These are phyloP conservation scores for Pharmacophagus antenor DNA, from an alignment of 2,888 invertebrate genomes.

Conservation along the genomic window DNA sequence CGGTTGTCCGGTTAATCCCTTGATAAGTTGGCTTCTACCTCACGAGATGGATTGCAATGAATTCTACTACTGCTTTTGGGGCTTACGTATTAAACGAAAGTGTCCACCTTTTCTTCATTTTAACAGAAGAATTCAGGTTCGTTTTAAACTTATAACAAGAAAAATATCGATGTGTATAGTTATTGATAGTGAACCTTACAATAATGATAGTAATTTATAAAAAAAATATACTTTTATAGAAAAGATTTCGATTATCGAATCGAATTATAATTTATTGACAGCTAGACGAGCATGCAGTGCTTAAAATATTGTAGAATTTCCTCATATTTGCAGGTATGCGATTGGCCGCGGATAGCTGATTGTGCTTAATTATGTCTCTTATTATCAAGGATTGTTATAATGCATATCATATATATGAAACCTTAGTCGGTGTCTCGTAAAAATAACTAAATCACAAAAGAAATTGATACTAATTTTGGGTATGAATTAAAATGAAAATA, in stretches of 20 bases:
- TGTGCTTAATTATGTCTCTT: conserved; percentile 36
- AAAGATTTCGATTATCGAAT: no score
- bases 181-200: no score
- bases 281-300: neutral
- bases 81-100: conserved; percentile 43
- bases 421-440: no score
- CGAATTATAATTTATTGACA: neutral
- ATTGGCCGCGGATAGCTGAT: conserved; percentile 47
- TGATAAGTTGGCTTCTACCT: conserved; percentile 59
- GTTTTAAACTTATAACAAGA: no score
- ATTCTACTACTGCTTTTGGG: conserved; percentile 68
- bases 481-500: neutral
- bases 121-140: conserved; percentile 56
- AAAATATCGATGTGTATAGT: no score
- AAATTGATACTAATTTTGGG: neutral
- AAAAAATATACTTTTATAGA: no score
- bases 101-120: conserved; percentile 53
- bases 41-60: conserved; percentile 52
- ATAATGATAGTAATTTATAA: no score
- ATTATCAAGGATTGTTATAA: neutral
- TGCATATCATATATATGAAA: neutral
- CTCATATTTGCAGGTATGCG: conserved; percentile 48
- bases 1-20: conserved; percentile 61
- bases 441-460: neutral
- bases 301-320: neutral